Evolutionary conservation across 2,113 vertebrate species (phyloP).

Genomic region (Aegotheles bennettii): DNA sequence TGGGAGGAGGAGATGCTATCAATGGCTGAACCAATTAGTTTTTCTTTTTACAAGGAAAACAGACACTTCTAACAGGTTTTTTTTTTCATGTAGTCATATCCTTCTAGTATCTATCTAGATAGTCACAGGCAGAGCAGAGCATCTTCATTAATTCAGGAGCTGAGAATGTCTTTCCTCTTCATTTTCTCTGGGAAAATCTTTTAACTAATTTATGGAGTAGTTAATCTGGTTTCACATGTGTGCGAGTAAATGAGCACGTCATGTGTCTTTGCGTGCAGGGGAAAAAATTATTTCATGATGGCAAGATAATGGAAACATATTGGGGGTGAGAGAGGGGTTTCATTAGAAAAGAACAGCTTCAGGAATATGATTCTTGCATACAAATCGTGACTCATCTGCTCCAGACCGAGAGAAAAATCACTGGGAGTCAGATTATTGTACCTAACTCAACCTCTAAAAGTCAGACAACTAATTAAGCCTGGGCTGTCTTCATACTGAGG

Average conservation of each 20-base stretch:
- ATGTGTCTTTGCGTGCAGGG: background rate
- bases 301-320: conserved; percentile 40
- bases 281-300: conserved; percentile 41
- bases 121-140: background rate
- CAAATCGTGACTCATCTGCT: conserved; percentile 11
- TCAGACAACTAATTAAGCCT: conserved; percentile 41
- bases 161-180: conserved; percentile 5
- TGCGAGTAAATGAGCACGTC: conserved; percentile 27
- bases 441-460: conserved; percentile 17
- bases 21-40: background rate
- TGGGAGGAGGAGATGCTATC: background rate
- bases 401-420: background rate
- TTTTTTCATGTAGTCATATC: background rate
- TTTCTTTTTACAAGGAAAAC: background rate
- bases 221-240: background rate
- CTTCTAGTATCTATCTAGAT: background rate
- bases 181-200: conserved; percentile 50
- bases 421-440: background rate
- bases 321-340: conserved; percentile 20
- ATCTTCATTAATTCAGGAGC: background rate
- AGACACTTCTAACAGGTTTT: background rate
- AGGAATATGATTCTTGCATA: background rate
- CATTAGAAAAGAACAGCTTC: conserved; percentile 6
- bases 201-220: conserved; percentile 53
- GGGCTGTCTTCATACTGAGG: background rate